Percentiles rank a stretch among this genome's conserved stretches.
phyloP scores from a whole-genome alignment of 2,113 vertebrate genomes.

The Brachypodius melanocephalos region DNA sequence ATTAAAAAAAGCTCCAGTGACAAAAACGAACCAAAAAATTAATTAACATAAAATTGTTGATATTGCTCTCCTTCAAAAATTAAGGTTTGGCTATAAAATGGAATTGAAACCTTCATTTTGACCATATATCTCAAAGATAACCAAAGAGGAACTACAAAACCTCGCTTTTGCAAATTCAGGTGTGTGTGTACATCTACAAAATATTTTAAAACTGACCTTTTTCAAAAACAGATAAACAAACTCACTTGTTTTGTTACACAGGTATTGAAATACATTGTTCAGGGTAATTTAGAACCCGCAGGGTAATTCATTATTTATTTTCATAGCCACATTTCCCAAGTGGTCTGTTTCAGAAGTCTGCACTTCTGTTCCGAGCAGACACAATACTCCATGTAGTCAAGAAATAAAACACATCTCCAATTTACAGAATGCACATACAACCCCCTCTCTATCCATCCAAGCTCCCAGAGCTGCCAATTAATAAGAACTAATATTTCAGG shows the following conservation, averaged over 20 bases:
- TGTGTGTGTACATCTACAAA: neutral
- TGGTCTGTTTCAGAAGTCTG: neutral
- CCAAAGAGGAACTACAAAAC: neutral
- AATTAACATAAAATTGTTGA: neutral
- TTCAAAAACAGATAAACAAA: neutral
- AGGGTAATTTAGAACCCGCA: neutral
- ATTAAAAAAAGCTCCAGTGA: neutral
- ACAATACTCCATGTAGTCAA: neutral
- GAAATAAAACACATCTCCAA: neutral
- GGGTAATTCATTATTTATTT: neutral
- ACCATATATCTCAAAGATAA: neutral
- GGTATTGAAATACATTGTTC: neutral
- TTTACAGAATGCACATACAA: neutral
- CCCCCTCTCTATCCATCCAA: neutral
- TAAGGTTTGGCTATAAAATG: neutral
- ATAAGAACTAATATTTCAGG: neutral
- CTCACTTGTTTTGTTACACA: neutral
- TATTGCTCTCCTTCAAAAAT: neutral
- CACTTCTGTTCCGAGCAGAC: neutral
- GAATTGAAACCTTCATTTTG: neutral
- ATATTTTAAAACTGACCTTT: neutral
- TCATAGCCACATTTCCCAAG: neutral
- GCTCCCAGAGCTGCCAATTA: neutral
- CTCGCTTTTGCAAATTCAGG: neutral
- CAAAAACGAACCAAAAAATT: neutral